Evolutionary conservation across 2,888 invertebrate genomes (phyloP), one percentile per base, ranked within the genome.

Genomic region (Polydrusus tereticollis): DNA sequence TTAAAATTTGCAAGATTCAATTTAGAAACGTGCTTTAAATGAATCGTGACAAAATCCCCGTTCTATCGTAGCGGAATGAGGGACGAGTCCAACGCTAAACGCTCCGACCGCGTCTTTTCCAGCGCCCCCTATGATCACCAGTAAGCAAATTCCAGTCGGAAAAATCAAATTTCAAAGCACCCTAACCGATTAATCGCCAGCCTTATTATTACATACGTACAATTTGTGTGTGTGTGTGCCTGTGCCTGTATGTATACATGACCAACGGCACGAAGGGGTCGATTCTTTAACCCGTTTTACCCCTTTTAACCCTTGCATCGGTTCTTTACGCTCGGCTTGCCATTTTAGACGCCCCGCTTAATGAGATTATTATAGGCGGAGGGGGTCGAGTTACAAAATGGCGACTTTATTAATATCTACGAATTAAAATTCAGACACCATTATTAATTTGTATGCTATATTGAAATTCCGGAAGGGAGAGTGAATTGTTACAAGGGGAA

Each of bases 321-420:
- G 80, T 80, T 79, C 80, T 81, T 84, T 65, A 84, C 85, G 85
- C 85, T 84, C 82, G 81, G 84, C 81, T 81, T 82, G 81, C 78
- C 82, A 80, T 80, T 80, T 81, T 82, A 83, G 85, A 84, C 85
- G 84, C 84, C 85, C 84, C 82, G 82, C 82, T 83, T 86, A 86
- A 86, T 84, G 85, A 84, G 86, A 86, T 86, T 86, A 86, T 85
- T 84, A 85, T 85, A 83, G 82, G 82, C 66, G 29, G 58, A 60
- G 36, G 57, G 73, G 65, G 83, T 82, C 82, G 77, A 73, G 76
- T 77, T 78, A 82, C 85, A 85, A 85, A 85, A 85, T 85, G 85
- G 85, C 85, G 83, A 80, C 81, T 77, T 76, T 81, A 81, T 81
- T 80, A 80, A 81, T 80, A 80, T 79, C 75, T 77, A 76, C 77